Evolutionary conservation across 2,888 invertebrate species (phyloP).

Genomic region (Cephus sareptanus): DNA sequence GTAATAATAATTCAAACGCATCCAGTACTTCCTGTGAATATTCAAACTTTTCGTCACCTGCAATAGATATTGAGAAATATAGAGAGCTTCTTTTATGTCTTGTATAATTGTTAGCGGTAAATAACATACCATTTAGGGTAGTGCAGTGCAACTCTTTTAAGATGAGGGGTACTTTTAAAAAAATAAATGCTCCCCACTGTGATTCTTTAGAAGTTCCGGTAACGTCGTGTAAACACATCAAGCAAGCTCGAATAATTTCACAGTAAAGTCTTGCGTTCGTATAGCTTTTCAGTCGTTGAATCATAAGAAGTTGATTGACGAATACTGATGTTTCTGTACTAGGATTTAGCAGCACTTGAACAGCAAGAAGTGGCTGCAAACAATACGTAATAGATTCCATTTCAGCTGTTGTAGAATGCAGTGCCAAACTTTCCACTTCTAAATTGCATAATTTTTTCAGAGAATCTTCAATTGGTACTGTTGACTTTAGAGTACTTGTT

Average conservation of each 20-base stretch:
- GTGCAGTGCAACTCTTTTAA: conserved; percentile 76
- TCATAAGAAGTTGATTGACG: conserved; percentile 84
- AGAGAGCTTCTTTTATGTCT: conserved; percentile 62
- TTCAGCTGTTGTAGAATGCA: conserved; percentile 66
- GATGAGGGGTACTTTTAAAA: conserved; percentile 88
- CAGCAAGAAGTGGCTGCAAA: conserved; percentile 83
- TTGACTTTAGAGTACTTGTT: conserved; percentile 71
- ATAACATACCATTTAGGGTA: conserved; percentile 66
- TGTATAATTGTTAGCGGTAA: not conserved
- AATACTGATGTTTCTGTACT: conserved; percentile 84
- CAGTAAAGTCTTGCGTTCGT: conserved; percentile 84
- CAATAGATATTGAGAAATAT: conserved; percentile 7
- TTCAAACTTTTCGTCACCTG: conserved; percentile 71
- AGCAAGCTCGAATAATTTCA: conserved; percentile 89
- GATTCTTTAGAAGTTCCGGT: conserved; percentile 87
- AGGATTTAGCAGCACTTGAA: conserved; percentile 87
- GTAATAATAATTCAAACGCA: conserved; percentile 86
- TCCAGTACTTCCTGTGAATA: conserved; percentile 82
- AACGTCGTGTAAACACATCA: conserved; percentile 89
- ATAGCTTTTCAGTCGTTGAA: conserved; percentile 87
- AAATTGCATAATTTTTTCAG: conserved; percentile 73
- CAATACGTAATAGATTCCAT: conserved; percentile 78
- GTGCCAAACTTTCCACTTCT: conserved; percentile 73
- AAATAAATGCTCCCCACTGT: conserved; percentile 94
- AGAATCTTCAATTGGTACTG: conserved; percentile 71